Conservation (phyloP, 2,888 invertebrate genomes). For the Tyria jacobaeae region DNA sequence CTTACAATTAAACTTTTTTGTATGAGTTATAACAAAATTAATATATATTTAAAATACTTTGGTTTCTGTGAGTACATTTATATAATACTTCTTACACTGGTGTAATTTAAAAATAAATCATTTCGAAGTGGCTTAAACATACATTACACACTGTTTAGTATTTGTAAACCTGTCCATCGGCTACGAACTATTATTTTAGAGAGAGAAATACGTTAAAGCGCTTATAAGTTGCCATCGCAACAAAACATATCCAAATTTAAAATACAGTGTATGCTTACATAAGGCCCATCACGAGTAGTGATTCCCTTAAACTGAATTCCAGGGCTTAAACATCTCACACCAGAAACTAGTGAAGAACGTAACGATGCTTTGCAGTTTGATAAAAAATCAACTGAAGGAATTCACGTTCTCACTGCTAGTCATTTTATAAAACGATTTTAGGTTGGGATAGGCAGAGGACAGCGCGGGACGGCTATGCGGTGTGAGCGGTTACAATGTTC, state of each 20-base stretch:
- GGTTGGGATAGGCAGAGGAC: no score
- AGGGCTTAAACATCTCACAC: no score
- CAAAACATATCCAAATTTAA: slow-evolving; percentile 4
- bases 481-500: no score
- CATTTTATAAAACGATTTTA: no score
- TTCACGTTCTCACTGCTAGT: background rate
- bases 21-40: slow-evolving; percentile 66
- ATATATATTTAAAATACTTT: slow-evolving; percentile 72
- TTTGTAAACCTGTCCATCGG: slow-evolving; percentile 31
- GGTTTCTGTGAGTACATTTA: slow-evolving; percentile 71
- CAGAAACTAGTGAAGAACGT: background rate
- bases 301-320: no score
- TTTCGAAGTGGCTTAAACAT: slow-evolving; percentile 39
- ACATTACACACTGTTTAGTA: slow-evolving; percentile 25
- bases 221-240: slow-evolving; percentile 11
- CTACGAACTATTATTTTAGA: slow-evolving; percentile 19
- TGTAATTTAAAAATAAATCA: slow-evolving; percentile 36
- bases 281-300: background rate
- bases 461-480: no score
- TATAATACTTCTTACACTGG: slow-evolving; percentile 49
- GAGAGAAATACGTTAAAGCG: slow-evolving; percentile 26
- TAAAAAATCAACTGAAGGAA: background rate
- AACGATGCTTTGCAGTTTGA: background rate
- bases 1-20: slow-evolving; percentile 62
- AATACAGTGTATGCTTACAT: background rate